Conservation (phyloP, 1,140 invertebrate species). For the Hyphantria cunea region DNA sequence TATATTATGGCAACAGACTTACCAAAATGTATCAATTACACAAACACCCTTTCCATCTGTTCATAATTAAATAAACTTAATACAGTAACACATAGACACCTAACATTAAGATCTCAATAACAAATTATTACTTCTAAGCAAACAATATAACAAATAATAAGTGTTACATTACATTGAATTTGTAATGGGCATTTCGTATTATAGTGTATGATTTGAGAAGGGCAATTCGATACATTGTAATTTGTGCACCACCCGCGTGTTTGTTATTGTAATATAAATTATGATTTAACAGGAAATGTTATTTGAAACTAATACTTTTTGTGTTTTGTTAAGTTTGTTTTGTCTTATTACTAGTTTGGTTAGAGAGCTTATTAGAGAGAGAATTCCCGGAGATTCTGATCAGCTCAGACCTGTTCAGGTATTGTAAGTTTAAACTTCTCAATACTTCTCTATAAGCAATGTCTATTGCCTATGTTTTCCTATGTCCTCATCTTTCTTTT, state of each 20-base stretch:
- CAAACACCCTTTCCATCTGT: neutral
- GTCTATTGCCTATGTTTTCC: no score
- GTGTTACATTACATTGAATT: conserved; percentile 14
- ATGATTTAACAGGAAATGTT: conserved; percentile 16
- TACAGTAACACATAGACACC: conserved; percentile 23
- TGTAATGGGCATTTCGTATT: no score
- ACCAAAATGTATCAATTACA: conserved; percentile 5
- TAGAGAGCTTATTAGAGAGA: no score
- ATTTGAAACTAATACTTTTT: conserved; percentile 13
- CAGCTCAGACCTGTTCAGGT: no score
- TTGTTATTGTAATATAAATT: neutral
- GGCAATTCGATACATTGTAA: neutral
- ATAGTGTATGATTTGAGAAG: neutral
- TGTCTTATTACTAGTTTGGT: neutral
- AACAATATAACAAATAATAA: conserved; percentile 8
- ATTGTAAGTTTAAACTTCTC: no score
- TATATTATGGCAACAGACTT: no score
- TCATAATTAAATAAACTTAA: conserved; percentile 25
- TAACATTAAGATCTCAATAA: neutral
- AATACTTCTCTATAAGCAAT: no score
- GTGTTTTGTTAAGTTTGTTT: neutral
- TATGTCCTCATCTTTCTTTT: no score
- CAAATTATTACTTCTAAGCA: conserved; percentile 1
- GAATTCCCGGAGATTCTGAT: no score
- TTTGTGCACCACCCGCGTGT: neutral